Conservation (phyloP, 2,888 invertebrate genomes). For the Drosophila barbarae region DNA sequence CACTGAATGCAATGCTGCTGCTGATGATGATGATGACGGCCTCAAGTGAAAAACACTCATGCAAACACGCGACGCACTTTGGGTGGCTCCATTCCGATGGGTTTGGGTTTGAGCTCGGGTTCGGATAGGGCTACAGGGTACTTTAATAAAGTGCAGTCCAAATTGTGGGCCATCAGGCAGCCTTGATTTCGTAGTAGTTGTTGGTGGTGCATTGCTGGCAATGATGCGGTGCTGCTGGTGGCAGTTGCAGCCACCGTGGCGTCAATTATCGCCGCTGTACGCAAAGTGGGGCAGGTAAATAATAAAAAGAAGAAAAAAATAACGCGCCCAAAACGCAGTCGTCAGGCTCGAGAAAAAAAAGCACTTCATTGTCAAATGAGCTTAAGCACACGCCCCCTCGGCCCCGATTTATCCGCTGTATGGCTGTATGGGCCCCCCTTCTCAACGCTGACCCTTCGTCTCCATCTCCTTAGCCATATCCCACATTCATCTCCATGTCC, state of each 20-base stretch:
- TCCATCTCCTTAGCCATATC: not conserved
- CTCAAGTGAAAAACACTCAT: constrained; percentile 56
- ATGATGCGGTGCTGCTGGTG: constrained; percentile 29
- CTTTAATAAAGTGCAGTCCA: constrained; percentile 66
- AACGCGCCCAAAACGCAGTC: constrained; percentile 54
- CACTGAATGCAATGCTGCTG: constrained; percentile 28
- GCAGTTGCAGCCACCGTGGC: constrained; percentile 72
- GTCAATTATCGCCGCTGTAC: constrained; percentile 68
- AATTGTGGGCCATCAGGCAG: constrained; percentile 51
- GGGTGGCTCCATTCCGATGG: constrained; percentile 24
- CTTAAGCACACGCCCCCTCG: constrained; percentile 61
- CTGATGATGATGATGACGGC: constrained; percentile 27
- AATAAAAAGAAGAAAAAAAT: constrained; percentile 48
- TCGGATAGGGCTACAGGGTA: constrained; percentile 26
- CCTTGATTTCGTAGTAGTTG: constrained; percentile 8
- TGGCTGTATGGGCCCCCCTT: not conserved
- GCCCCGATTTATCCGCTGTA: constrained; percentile 7
- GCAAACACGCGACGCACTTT: constrained; percentile 38
- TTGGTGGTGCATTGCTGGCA: constrained; percentile 17
- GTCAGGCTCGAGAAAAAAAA: constrained; percentile 31
- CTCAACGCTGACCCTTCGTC: constrained; percentile 1
- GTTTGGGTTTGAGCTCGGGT: not conserved
- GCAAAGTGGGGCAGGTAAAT: constrained; percentile 71
- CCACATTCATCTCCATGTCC: constrained; percentile 5
- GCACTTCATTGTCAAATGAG: constrained; percentile 69